phyloP scores from a whole-genome alignment of 2,797 vertebrate genomes.

The Dicrostonyx torquatus region DNA sequence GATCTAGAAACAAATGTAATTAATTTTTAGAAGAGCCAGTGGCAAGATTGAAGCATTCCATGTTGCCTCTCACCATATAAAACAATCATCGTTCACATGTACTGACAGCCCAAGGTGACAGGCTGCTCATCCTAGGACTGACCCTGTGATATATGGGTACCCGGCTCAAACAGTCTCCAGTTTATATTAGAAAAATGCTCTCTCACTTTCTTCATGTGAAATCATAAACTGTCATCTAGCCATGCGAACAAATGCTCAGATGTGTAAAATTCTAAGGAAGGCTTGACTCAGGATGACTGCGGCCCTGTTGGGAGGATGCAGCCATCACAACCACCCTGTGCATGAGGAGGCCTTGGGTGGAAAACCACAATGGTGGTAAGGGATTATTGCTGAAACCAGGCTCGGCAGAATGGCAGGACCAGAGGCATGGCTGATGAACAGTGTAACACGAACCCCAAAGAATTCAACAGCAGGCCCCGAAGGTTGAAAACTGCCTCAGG shows the following conservation, averaged over 20 bases:
- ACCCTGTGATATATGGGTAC: neutral
- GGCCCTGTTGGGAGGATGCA: neutral
- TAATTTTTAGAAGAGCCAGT: neutral
- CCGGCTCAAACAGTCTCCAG: neutral
- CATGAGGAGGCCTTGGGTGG: neutral
- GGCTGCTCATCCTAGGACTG: neutral
- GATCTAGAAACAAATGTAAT: neutral
- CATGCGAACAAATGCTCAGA: neutral
- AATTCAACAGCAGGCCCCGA: neutral
- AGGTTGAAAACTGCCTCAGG: neutral
- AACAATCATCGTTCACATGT: neutral
- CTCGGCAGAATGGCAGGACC: neutral
- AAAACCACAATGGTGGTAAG: neutral
- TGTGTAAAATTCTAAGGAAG: neutral
- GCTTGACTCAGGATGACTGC: neutral
- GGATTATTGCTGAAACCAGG: neutral
- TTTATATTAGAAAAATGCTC: neutral
- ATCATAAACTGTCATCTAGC: neutral
- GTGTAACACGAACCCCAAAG: neutral
- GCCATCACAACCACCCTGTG: neutral
- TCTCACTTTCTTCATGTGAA: neutral
- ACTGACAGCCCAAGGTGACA: neutral
- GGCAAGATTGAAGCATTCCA: neutral
- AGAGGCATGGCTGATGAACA: neutral
- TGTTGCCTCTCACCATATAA: neutral